Percentiles rank a stretch among this genome's conserved stretches.
Evolutionary conservation across 2,797 vertebrate genomes (phyloP).

Genomic region (Micropoecilia bifurca): DNA sequence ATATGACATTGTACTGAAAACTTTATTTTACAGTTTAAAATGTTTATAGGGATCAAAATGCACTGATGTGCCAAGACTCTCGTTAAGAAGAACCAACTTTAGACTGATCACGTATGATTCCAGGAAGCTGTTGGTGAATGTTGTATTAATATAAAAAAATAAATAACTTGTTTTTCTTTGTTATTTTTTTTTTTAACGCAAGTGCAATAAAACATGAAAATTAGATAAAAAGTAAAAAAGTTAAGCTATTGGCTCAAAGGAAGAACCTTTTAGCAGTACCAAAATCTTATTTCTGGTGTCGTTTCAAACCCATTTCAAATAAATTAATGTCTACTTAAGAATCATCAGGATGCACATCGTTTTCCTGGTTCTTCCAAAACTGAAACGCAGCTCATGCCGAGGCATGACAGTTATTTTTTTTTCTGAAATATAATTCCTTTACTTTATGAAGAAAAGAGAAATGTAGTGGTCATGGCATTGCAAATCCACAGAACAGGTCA

Average conservation of each 20-base stretch:
- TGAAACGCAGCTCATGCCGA: neutral
- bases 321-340: neutral
- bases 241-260: neutral
- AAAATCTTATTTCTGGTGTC: no score
- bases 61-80: neutral
- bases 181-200: no score
- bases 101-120: neutral
- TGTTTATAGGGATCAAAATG: neutral
- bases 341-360: neutral
- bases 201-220: neutral
- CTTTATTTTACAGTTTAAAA: neutral
- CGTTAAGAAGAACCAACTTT: neutral
- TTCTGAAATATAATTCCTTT: slow-evolving; percentile 12
- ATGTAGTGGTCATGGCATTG: neutral
- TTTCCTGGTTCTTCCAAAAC: neutral
- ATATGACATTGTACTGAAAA: neutral
- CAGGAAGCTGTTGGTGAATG: neutral
- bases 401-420: neutral
- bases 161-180: no score
- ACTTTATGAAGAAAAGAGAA: neutral
- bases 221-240: neutral
- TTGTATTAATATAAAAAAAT: neutral
- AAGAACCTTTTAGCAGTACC: no score
- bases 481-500: slow-evolving; percentile 19
- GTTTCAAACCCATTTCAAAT: neutral